Evolutionary conservation across 2,888 invertebrate genomes (phyloP).

Genomic region (Nesidiocoris tenuis): DNA sequence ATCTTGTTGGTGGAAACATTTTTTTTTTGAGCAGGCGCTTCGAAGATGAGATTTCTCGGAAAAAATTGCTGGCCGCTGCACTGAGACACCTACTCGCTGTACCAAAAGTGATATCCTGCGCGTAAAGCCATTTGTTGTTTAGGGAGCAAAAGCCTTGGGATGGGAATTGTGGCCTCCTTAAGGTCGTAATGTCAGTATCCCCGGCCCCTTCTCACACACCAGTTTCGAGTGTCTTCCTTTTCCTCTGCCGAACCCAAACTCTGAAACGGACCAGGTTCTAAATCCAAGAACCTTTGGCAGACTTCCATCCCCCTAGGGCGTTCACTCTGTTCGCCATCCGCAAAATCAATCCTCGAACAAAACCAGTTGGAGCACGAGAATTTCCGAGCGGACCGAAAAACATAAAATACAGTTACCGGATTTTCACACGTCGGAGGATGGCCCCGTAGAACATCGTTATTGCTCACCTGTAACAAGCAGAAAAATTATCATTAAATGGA

Average conservation of each 20-base stretch:
- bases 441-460: too few relatives aligned
- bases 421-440: too few relatives aligned
- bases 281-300: conserved; percentile 17
- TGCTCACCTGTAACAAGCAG: too few relatives aligned
- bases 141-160: neutral
- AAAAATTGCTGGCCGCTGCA: too few relatives aligned
- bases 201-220: neutral
- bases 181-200: neutral
- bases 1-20: too few relatives aligned
- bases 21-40: too few relatives aligned
- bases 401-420: too few relatives aligned
- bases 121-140: neutral
- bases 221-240: neutral
- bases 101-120: neutral
- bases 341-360: neutral
- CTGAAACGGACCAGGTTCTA: conserved; percentile 1
- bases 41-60: too few relatives aligned
- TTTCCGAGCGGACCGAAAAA: too few relatives aligned
- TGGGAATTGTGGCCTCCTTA: neutral
- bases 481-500: too few relatives aligned
- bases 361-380: too few relatives aligned
- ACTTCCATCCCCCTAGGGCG: conserved; percentile 5
- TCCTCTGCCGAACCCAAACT: neutral
- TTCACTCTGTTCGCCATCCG: neutral
- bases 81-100: neutral